These are phyloP conservation scores for Eurypyga helias DNA, from an alignment of 2,113 vertebrate genomes.

Conservation along the genomic window DNA sequence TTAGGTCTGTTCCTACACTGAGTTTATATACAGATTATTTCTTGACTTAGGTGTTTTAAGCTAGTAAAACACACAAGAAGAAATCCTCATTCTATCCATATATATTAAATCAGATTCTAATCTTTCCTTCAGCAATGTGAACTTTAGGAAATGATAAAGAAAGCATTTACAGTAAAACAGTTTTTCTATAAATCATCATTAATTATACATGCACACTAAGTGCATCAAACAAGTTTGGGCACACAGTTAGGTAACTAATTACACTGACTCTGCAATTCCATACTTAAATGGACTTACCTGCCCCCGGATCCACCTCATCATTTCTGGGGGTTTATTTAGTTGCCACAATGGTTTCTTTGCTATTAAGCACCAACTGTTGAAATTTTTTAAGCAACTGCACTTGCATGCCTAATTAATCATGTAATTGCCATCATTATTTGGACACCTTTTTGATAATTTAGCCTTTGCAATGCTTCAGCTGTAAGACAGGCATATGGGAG, in stretches of 20 bases:
- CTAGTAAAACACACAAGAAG: not conserved
- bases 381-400: slow-evolving; percentile 53
- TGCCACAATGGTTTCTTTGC: not conserved
- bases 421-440: slow-evolving; percentile 64
- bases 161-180: not conserved
- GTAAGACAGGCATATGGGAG: not conserved
- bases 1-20: not conserved
- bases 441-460: slow-evolving; percentile 55
- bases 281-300: slow-evolving; percentile 7
- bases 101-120: not conserved
- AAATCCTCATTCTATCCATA: not conserved
- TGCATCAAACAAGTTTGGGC: slow-evolving; percentile 28
- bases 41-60: not conserved
- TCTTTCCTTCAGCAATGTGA: slow-evolving; percentile 28
- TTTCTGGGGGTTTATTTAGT: not conserved
- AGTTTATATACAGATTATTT: not conserved
- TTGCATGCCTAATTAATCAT: slow-evolving; percentile 67
- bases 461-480: not conserved
- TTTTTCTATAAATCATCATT: slow-evolving; percentile 67
- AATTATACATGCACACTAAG: slow-evolving; percentile 44
- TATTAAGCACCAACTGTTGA: slow-evolving; percentile 47
- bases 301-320: not conserved
- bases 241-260: slow-evolving; percentile 67
- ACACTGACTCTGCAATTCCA: slow-evolving; percentile 41
- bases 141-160: slow-evolving; percentile 36